Percentiles rank a stretch among this genome's conserved stretches.
phyloP scores from a whole-genome alignment of 2,797 vertebrate genomes.

The Mycteria americana region DNA sequence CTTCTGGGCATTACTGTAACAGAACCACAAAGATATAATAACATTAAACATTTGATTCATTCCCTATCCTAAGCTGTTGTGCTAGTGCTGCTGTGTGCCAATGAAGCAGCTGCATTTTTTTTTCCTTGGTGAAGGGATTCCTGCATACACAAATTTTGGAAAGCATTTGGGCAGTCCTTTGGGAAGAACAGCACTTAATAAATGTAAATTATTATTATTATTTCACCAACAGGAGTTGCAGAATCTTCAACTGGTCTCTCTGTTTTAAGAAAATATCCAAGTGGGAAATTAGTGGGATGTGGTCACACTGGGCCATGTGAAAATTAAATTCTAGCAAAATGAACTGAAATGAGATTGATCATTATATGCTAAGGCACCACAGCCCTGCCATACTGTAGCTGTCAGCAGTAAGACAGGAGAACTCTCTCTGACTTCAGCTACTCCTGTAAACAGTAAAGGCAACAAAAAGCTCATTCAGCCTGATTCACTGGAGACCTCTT shows the following conservation, averaged over 20 bases:
- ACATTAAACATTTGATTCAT: constrained; percentile 40
- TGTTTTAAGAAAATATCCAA: constrained; percentile 59
- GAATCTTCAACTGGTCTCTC: constrained; percentile 51
- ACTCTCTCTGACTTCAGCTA: constrained; percentile 27
- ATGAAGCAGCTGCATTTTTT: not conserved
- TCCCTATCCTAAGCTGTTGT: not conserved
- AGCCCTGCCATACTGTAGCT: constrained; percentile 6
- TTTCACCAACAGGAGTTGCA: constrained; percentile 51
- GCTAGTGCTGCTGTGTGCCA: not conserved
- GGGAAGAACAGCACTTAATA: constrained; percentile 58
- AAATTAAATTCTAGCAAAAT: constrained; percentile 65
- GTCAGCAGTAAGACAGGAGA: constrained; percentile 46
- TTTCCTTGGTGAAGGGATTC: constrained; percentile 31
- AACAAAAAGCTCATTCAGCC: constrained; percentile 49
- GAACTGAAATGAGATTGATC: constrained; percentile 62
- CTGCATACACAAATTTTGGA: constrained; percentile 41
- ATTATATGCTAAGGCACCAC: constrained; percentile 3
- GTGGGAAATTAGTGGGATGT: constrained; percentile 61
- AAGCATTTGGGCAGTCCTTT: constrained; percentile 31
- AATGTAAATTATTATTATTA: constrained; percentile 60
- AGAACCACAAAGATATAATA: constrained; percentile 38
- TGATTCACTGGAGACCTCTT: constrained; percentile 21
- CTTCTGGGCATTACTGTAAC: not conserved
- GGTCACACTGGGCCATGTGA: constrained; percentile 43
- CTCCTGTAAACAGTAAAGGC: constrained; percentile 26